These are phyloP conservation scores for Amphiprion ocellaris DNA, from an alignment of 2,113 vertebrate species.

Conservation along the genomic window DNA sequence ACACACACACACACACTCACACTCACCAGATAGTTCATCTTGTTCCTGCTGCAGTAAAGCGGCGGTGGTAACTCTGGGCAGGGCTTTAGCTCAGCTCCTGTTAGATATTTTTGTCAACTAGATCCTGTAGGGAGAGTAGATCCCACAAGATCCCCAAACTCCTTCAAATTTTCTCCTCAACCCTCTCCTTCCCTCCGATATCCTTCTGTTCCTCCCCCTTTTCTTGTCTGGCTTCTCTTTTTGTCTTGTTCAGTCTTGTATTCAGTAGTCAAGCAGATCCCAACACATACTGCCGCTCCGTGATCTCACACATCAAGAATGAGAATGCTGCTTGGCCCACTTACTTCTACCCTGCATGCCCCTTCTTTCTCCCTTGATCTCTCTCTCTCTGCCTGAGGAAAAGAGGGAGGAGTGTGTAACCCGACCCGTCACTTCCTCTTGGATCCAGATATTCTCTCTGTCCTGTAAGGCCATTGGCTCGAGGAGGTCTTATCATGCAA, in stretches of 20 bases:
- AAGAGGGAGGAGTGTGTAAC: conserved; percentile 77
- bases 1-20: too few species aligned
- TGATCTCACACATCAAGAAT: conserved; percentile 81
- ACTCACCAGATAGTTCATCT: conserved; percentile 82
- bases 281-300: conserved; percentile 67
- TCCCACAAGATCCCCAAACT: conserved; percentile 53
- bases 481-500: conserved; percentile 77
- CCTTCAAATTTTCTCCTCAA: conserved; percentile 26
- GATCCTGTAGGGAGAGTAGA: conserved; percentile 38
- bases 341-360: conserved; percentile 57
- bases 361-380: conserved; percentile 27
- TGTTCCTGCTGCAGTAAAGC: conserved; percentile 58
- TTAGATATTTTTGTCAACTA: conserved; percentile 40
- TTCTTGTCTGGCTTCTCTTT: conserved; percentile 24
- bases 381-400: conserved; percentile 49
- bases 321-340: conserved; percentile 70
- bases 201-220: conserved; percentile 27
- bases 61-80: conserved; percentile 34
- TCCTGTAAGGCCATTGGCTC: conserved; percentile 70
- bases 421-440: conserved; percentile 81
- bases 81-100: conserved; percentile 64
- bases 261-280: conserved; percentile 61
- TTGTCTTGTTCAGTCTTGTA: conserved; percentile 56
- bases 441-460: conserved; percentile 72
- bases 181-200: conserved; percentile 19